These are phyloP conservation scores for Microcebus tavaratra DNA, from an alignment of 2,113 vertebrate genomes.

Conservation along the genomic window DNA sequence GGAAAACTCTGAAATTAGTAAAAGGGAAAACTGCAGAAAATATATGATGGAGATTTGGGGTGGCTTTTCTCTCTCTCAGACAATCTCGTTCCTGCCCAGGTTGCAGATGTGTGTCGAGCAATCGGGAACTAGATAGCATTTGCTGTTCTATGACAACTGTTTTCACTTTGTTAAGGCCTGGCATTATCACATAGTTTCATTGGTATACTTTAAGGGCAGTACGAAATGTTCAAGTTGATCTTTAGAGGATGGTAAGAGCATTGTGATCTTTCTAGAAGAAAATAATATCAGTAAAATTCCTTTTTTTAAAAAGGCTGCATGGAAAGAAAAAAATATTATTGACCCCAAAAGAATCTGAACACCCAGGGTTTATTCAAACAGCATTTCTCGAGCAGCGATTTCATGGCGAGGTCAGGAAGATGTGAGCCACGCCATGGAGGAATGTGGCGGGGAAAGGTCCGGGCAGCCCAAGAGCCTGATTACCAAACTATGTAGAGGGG, in stretches of 20 bases:
- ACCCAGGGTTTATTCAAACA: background rate
- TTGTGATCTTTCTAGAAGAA: slow-evolving; percentile 19
- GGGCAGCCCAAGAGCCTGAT: background rate
- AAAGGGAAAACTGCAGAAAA: background rate
- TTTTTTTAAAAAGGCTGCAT: background rate
- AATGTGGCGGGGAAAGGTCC: background rate
- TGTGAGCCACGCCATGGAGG: background rate
- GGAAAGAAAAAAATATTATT: background rate
- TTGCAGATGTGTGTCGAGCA: background rate
- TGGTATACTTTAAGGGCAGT: background rate
- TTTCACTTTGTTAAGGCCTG: too few species aligned
- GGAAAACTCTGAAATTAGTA: background rate
- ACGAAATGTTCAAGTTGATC: background rate
- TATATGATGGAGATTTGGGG: accelerated
- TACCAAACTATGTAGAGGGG: background rate
- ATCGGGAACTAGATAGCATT: accelerated
- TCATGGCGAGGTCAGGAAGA: background rate
- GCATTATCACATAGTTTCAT: accelerated
- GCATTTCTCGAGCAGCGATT: background rate
- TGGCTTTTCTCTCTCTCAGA: background rate
- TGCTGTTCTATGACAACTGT: accelerated
- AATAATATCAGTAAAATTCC: background rate
- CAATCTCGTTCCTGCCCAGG: background rate
- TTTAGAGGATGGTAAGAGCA: background rate
- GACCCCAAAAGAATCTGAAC: background rate